These are phyloP conservation scores for Yponomeuta sedellus DNA, from an alignment of 2,888 invertebrate species.

Conservation along the genomic window DNA sequence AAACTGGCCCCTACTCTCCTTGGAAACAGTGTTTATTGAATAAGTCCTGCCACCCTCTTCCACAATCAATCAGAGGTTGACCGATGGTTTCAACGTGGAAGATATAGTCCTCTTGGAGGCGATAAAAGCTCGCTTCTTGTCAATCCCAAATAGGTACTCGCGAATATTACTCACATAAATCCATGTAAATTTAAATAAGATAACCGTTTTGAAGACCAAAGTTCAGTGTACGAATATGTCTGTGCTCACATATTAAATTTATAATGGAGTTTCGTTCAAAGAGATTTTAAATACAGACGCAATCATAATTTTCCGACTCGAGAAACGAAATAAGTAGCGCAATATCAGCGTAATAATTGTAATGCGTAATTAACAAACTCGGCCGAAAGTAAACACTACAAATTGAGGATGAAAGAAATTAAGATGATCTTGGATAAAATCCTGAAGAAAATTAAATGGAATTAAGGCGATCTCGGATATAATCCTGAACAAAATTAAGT, in stretches of 20 bases:
- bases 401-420: not conserved
- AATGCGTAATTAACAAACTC: constrained; percentile 19
- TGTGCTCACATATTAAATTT: constrained; percentile 31
- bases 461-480: not conserved
- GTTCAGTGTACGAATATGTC: constrained; percentile 13
- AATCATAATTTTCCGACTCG: constrained; percentile 44
- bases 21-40: not conserved
- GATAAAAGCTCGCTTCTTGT: not conserved
- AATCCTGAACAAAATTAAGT: not conserved
- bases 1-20: too few relatives aligned
- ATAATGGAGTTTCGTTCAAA: constrained; percentile 42
- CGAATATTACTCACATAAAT: not conserved
- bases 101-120: not conserved
- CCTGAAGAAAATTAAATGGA: not conserved
- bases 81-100: not conserved
- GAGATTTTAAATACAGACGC: constrained; percentile 32
- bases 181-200: not conserved
- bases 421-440: not conserved
- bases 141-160: not conserved
- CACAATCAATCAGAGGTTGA: not conserved
- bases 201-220: constrained; percentile 24
- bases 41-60: not conserved
- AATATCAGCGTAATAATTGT: constrained; percentile 15
- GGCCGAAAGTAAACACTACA: not conserved
- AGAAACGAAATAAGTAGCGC: constrained; percentile 29